These are phyloP conservation scores for Pelobates cultripes DNA, from an alignment of 2,797 vertebrate species.

Conservation along the genomic window DNA sequence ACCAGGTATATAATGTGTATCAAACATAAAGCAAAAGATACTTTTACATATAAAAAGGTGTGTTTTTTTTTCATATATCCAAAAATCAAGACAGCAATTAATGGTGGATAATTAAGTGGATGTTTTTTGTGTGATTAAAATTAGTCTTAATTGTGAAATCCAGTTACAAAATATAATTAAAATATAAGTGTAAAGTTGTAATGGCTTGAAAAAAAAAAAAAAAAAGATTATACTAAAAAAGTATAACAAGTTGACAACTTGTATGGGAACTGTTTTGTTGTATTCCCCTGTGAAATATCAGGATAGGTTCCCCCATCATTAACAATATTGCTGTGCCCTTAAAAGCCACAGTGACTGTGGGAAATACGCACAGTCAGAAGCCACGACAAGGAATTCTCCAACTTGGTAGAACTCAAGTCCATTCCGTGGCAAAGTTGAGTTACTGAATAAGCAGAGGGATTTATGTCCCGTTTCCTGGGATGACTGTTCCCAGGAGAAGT, in stretches of 20 bases:
- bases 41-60: conserved; percentile 11
- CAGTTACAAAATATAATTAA: conserved; percentile 47
- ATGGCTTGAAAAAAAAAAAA: conserved; percentile 36
- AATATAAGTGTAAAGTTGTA: conserved; percentile 51
- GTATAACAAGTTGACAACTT: conserved; percentile 44
- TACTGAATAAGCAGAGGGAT: conserved; percentile 16
- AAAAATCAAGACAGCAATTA: conserved; percentile 41
- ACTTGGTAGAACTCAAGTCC: conserved; percentile 38
- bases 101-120: conserved; percentile 45
- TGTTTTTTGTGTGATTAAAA: conserved; percentile 50
- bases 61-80: conserved; percentile 19
- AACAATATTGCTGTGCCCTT: conserved; percentile 11
- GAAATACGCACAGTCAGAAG: conserved; percentile 1
- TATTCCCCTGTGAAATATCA: conserved; percentile 36
- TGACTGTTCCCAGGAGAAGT: conserved; percentile 31
- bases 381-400: conserved; percentile 25
- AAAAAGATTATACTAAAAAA: conserved; percentile 4
- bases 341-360: neutral
- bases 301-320: conserved; percentile 37
- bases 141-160: conserved; percentile 57
- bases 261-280: conserved; percentile 24
- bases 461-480: conserved; percentile 38
- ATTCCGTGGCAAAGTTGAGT: conserved; percentile 16
- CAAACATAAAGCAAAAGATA: conserved; percentile 8
- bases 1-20: conserved; percentile 29